These are phyloP conservation scores for Calonectris borealis DNA, from an alignment of 2,113 vertebrate species.

Conservation along the genomic window DNA sequence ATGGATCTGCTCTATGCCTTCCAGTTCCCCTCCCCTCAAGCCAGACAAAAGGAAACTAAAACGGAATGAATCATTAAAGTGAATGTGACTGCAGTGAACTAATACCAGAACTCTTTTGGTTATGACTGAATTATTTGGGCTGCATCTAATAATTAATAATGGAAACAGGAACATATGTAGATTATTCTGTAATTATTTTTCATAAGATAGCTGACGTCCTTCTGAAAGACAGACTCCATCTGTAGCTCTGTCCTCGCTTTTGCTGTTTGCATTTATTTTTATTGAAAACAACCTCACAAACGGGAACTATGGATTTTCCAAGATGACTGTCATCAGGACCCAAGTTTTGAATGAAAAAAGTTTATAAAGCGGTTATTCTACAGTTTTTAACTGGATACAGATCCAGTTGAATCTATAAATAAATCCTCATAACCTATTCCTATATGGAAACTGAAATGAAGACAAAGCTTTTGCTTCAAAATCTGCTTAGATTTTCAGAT, in stretches of 20 bases:
- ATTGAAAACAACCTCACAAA: neutral
- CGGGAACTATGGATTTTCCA: neutral
- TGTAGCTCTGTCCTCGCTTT: neutral
- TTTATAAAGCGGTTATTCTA: neutral
- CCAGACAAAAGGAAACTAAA: neutral
- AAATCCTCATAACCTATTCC: slow-evolving; percentile 5
- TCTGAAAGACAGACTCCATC: neutral
- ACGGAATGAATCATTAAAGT: neutral
- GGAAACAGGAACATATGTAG: neutral
- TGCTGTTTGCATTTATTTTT: neutral
- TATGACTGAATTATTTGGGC: neutral
- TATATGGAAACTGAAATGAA: slow-evolving; percentile 29
- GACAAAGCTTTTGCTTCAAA: slow-evolving; percentile 26
- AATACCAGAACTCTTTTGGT: neutral
- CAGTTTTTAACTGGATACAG: neutral
- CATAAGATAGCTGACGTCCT: neutral
- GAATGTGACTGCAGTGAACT: neutral
- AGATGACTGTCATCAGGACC: neutral
- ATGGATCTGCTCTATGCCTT: neutral
- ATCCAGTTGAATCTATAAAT: neutral
- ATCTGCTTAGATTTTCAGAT: slow-evolving; percentile 47
- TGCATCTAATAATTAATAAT: neutral
- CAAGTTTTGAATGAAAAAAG: neutral
- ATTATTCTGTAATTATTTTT: neutral
- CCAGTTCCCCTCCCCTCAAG: neutral